A percentile compares a stretch with the other conserved stretches of the same genome.
Conservation (phyloP, 2,888 invertebrate species). For the Biston betularia region DNA sequence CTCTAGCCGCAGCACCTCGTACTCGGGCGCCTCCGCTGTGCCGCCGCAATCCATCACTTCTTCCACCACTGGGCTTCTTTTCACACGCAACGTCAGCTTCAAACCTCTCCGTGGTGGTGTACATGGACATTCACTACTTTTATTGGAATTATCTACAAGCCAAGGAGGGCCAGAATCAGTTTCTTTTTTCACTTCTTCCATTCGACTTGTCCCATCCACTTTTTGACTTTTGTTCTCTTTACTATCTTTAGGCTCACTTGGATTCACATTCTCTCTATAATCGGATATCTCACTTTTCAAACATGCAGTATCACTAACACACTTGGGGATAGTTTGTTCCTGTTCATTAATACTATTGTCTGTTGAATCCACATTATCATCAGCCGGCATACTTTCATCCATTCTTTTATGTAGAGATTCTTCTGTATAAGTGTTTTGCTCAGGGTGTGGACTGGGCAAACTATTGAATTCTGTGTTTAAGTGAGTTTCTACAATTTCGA, state of each 20-base stretch:
- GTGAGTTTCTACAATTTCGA: constrained; percentile 54
- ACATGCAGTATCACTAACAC: constrained; percentile 71
- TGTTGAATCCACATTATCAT: constrained; percentile 56
- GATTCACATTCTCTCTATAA: constrained; percentile 84
- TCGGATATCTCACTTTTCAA: constrained; percentile 80
- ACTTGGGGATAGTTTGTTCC: constrained; percentile 67
- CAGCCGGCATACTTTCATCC: constrained; percentile 54
- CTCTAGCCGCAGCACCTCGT: constrained; percentile 94
- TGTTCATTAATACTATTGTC: constrained; percentile 56
- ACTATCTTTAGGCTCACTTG: constrained; percentile 77
- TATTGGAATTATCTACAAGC: constrained; percentile 79
- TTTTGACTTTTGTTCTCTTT: constrained; percentile 74
- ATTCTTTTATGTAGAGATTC: constrained; percentile 73
- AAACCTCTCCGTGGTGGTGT: constrained; percentile 88
- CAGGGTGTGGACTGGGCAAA: constrained; percentile 57
- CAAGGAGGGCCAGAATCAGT: constrained; percentile 73
- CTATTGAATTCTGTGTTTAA: constrained; percentile 53
- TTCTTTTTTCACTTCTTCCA: constrained; percentile 76
- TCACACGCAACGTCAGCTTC: constrained; percentile 94
- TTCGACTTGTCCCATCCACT: constrained; percentile 67
- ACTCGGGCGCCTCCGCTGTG: constrained; percentile 92
- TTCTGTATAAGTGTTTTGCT: constrained; percentile 64
- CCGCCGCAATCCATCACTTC: constrained; percentile 91
- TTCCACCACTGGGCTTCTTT: constrained; percentile 94
- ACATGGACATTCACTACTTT: constrained; percentile 81